Percentiles rank a stretch among this genome's conserved stretches.
Conservation (phyloP, 1,140 invertebrate species). For the Diorhabda elongata region DNA sequence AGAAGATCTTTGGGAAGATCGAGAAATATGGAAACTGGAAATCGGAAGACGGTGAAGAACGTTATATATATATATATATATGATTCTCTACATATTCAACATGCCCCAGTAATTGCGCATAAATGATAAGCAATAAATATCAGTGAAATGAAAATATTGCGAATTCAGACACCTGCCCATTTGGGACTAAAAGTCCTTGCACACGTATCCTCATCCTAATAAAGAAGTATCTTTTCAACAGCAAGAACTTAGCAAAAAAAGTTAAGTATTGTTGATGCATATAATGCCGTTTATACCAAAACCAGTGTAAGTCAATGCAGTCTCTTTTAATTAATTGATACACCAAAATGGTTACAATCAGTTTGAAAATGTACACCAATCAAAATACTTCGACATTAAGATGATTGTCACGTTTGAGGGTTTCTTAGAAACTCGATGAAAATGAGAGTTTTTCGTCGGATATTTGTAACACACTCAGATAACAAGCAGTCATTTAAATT, state of each 20-base stretch:
- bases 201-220: slow-evolving; percentile 15
- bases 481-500: slow-evolving; percentile 23
- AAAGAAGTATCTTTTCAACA: slow-evolving; percentile 20
- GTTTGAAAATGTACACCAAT: slow-evolving; percentile 26
- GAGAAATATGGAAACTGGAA: too few relatives aligned
- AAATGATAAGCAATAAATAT: neutral
- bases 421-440: slow-evolving; percentile 17
- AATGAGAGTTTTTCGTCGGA: slow-evolving; percentile 14
- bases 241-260: slow-evolving; percentile 12
- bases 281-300: slow-evolving; percentile 23
- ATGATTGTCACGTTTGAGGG: slow-evolving; percentile 23
- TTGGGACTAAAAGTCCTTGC: slow-evolving; percentile 4
- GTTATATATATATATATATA: too few relatives aligned
- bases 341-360: slow-evolving; percentile 29
- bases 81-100: too few relatives aligned
- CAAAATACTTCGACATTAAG: slow-evolving; percentile 25
- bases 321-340: slow-evolving; percentile 25
- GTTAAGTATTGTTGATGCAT: slow-evolving; percentile 9
- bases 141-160: neutral
- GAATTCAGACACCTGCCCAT: slow-evolving; percentile 1
- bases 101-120: neutral
- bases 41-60: too few relatives aligned
- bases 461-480: slow-evolving; percentile 21
- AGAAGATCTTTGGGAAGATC: too few relatives aligned
- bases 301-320: slow-evolving; percentile 21